Evolutionary conservation across 2,888 invertebrate genomes (phyloP), one percentile per base, ranked within the genome.

Genomic region (Galeruca laticollis): DNA sequence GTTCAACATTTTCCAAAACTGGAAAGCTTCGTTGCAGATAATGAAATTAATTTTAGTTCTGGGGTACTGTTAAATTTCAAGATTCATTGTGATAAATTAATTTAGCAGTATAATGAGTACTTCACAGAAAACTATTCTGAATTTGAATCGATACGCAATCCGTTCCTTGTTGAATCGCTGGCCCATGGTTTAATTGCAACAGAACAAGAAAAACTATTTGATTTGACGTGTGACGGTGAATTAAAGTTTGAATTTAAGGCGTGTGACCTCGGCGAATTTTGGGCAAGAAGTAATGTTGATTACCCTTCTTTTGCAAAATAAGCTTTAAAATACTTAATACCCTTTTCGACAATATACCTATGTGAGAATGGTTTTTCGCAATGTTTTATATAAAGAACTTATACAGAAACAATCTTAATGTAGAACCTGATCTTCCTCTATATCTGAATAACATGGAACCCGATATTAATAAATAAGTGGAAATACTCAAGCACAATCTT

Each of bases 61-160:
- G 40, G 11, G 3, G 40, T 13, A n/a, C 37, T 10, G 37, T 37
- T 37, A 37, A 37, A 11, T 10, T 37, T 37, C 40, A 40, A 40
- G 40, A 40, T 40, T 40, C 4, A 13, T 40, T 40, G 40, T 40
- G 11, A 13, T 40, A 40, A n/a, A 40, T 10, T 1, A 0, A 40
- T 40, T 11, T 13, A 40, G 40, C 40, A 40, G 2, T 40, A 11
- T 40, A 13, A 40, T 40, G 0, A 40, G 20, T 33, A 31, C 15
- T 33, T 15, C 11, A 31, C 26, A 57, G 31, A 57, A 57, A 37
- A 6, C 21, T 57, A 15, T 11, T 35, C 57, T 57, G 31, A 57
- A 57, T 33, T 57, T 5, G 15, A 35, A 35, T 35, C 2, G 35
- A 35, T 56, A 33, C 20, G 35, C 35, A 56, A n/a, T 56, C 52